These are phyloP conservation scores for Liopterus haemorrhoidalis DNA, from an alignment of 2,888 invertebrate genomes.

Conservation along the genomic window DNA sequence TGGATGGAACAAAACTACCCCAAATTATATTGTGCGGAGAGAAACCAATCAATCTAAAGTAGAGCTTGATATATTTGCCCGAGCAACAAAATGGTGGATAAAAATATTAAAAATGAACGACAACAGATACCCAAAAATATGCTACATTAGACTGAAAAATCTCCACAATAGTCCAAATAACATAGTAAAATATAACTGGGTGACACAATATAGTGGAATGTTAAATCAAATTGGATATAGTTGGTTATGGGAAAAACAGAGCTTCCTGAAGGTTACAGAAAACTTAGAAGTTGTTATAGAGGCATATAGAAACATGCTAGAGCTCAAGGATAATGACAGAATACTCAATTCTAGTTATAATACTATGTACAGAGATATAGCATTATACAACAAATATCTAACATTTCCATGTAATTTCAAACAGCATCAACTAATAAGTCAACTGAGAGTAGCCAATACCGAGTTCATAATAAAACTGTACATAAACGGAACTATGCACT, in stretches of 20 bases:
- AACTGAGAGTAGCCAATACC: too few species aligned
- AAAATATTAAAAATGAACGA: slow-evolving; percentile 5
- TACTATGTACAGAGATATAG: too few species aligned
- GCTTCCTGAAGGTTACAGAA: too few species aligned
- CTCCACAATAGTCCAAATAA: neutral
- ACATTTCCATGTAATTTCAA: too few species aligned
- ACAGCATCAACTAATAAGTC: too few species aligned
- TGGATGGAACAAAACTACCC: slow-evolving; percentile 1
- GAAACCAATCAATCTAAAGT: slow-evolving; percentile 1
- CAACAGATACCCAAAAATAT: slow-evolving; percentile 6
- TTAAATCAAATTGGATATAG: neutral
- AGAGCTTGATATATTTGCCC: neutral
- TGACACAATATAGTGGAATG: slow-evolving; percentile 1
- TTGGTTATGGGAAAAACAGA: neutral
- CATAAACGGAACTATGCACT: too few species aligned
- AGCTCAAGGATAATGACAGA: too few species aligned
- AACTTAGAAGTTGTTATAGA: too few species aligned
- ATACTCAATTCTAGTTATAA: too few species aligned
- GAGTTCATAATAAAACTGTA: too few species aligned
- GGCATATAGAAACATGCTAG: too few species aligned
- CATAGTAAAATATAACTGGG: slow-evolving; percentile 5
- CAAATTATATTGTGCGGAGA: slow-evolving; percentile 5
- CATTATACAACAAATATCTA: too few species aligned
- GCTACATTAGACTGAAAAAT: neutral
- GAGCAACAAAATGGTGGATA: neutral